Evolutionary conservation across 2,797 vertebrate species (phyloP), one percentile per base, ranked within the genome.

Genomic region (Euthynnus affinis): DNA sequence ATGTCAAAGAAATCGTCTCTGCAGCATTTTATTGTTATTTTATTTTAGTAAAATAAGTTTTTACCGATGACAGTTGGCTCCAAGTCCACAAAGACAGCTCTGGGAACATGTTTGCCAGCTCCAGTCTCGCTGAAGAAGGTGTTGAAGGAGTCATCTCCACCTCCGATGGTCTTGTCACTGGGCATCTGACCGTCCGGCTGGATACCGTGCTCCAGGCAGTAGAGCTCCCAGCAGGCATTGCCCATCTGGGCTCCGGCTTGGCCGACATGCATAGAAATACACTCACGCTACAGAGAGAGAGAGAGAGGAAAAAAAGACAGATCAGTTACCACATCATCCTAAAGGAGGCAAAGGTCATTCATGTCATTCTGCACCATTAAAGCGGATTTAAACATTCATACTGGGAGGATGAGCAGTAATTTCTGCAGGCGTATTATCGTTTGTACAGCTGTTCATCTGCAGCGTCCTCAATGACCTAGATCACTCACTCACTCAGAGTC

Each of bases 61-160:
- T 69, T 79, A 98, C 97, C 97, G 0, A 98, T 98, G 66, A 98
- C 97, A 0, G 97, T 97, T 34, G 97, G 97, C 72, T 98, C 97
- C 93, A 97, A 80, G 75, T 98, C 97, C 74, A 98, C 97, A 6
- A 98, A 97, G 57, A 98, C 95, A 0, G 97, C 97, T n/a, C 97
- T 92, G 0, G 97, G 97, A 9, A 98, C 97, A 0, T 98, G 97
- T 80, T 95, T 96, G 8, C 95, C 95, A 25, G 96, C 91, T 0
- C 97, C 97, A 0, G 97, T 98, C 93, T 97, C 96, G 72, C 95
- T 67, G 85, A 96, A 97, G 94, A 97, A 96, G 68, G 96, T 97
- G 89, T 95, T 96, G 87, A 96, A 97, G 78, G 96, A 96, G 82
- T 97, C 94, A 0, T 96, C 95, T 10, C 95, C 95, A 29, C 95